Base-by-base conservation (phyloP, 2,888 invertebrate species). In the Cerceris ruficornis region DNA sequence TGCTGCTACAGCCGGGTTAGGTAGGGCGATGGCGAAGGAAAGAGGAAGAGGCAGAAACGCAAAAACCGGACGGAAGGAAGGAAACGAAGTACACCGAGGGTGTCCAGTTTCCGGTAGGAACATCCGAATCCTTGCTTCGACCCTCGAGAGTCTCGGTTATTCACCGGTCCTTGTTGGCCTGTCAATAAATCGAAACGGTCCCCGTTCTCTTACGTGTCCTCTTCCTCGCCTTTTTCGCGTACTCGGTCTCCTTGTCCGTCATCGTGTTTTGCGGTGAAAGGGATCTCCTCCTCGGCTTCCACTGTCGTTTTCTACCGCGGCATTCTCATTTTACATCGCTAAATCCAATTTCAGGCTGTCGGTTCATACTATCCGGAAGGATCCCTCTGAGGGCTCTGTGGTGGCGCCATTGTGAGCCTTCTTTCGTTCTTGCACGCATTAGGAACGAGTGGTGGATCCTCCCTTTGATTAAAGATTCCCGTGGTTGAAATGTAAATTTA, bases 321-420 rank as follows among this genome's bases (percentile, higher is more conserved):
- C 68, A 55, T 72, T 69, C 81, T 85, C 85, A 76, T 80, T 85
- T 85, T 83, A 81, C 80, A 78, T 62, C 67, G 73, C 77, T 74
- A 81, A 86, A 87, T 83, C 86, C 87, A 86, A 86, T 86, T 86
- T 86, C 87, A 82, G 64, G 59, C 80, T 83, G 77, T 81, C 77
- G 78, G 75, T 74, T 79, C 77, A 66, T 83, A 76, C 75, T 83
- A 75, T 67, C 79, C 71, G 28, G 69, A 68, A 78, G 71, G 69
- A 83, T 85, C 74, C 55, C 61, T 60, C 54, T 46, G 43, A 54
- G 57, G 39, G 14, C 49, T 52, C 59, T 50, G 46, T 58, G 42
- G 42, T n/a, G 55, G 13, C 58, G 43, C 65, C 70, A 67, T 77
- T 75, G 62, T 75, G 11, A 14, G 49, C 57, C 54, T 42, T 69